phyloP scores from a whole-genome alignment of 2,888 invertebrate species.

The Perdita meconis region DNA sequence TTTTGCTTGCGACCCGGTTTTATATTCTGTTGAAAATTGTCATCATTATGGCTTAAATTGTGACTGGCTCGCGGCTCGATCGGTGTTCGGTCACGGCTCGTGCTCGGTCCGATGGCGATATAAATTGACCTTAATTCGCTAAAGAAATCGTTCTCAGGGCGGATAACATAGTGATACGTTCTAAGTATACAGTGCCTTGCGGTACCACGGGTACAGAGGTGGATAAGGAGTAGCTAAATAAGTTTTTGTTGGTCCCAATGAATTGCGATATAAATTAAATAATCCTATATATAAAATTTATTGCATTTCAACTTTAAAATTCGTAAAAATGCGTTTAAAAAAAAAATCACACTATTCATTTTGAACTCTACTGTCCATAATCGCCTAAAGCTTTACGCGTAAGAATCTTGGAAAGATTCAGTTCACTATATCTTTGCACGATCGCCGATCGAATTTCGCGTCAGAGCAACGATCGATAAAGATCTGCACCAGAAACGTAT shows the following conservation, averaged over 20 bases:
- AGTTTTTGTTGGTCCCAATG: constrained; percentile 17
- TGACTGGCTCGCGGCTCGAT: too few relatives aligned
- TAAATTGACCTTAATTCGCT: constrained; percentile 29
- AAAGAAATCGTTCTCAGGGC: constrained; percentile 36
- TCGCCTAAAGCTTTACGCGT: neutral
- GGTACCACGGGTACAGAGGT: constrained; percentile 37
- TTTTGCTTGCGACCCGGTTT: too few relatives aligned
- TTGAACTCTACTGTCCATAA: neutral
- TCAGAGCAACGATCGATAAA: neutral
- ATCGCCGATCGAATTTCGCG: neutral
- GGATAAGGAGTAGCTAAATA: constrained; percentile 39
- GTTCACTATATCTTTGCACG: neutral
- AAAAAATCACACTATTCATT: neutral
- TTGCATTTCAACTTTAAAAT: neutral
- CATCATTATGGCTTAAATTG: too few relatives aligned
- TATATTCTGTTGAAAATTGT: too few relatives aligned
- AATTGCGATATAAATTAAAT: constrained; percentile 19
- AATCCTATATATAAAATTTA: constrained; percentile 5
- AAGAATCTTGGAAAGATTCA: neutral
- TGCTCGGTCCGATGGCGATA: too few relatives aligned
- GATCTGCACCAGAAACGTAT: constrained; percentile 41
- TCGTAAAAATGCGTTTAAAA: too few relatives aligned
- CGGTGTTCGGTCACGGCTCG: too few relatives aligned
- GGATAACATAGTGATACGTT: constrained; percentile 31
- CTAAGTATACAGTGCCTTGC: constrained; percentile 50